phyloP scores from a whole-genome alignment of 2,113 vertebrate genomes.

The Rhabdornis inornatus region DNA sequence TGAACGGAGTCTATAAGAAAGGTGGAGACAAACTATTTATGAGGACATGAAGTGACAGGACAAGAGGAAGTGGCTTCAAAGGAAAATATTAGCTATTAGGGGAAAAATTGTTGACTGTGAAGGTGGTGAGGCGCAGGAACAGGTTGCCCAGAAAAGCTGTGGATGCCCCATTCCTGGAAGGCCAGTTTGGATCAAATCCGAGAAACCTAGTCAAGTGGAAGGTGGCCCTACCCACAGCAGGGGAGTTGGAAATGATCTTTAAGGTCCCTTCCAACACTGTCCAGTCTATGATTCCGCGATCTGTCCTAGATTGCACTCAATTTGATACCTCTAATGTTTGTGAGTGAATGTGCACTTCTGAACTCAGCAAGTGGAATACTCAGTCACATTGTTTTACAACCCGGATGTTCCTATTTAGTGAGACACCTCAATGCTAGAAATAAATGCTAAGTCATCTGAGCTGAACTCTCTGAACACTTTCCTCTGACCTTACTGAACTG shows the following conservation, averaged over 20 bases:
- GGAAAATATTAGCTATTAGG: background rate
- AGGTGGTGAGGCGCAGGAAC: background rate
- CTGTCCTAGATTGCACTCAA: accelerated
- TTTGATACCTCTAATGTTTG: background rate
- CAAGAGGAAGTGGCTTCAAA: background rate
- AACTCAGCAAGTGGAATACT: background rate
- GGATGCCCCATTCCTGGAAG: background rate
- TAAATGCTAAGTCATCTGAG: background rate
- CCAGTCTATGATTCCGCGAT: background rate
- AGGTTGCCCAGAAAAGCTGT: background rate
- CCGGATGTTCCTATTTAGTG: background rate
- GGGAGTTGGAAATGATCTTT: background rate
- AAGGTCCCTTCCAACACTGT: background rate
- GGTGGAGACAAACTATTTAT: background rate
- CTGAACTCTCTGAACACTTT: background rate
- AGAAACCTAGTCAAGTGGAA: background rate
- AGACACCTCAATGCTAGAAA: background rate
- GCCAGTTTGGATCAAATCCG: background rate
- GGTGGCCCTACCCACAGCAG: background rate
- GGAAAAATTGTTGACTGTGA: background rate
- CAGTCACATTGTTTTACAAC: background rate
- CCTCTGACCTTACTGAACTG: background rate
- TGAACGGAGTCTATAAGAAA: background rate
- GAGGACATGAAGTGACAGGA: background rate
- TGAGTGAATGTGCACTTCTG: background rate